phyloP scores from a whole-genome alignment of 1,140 invertebrate species.

The Agrilus planipennis region DNA sequence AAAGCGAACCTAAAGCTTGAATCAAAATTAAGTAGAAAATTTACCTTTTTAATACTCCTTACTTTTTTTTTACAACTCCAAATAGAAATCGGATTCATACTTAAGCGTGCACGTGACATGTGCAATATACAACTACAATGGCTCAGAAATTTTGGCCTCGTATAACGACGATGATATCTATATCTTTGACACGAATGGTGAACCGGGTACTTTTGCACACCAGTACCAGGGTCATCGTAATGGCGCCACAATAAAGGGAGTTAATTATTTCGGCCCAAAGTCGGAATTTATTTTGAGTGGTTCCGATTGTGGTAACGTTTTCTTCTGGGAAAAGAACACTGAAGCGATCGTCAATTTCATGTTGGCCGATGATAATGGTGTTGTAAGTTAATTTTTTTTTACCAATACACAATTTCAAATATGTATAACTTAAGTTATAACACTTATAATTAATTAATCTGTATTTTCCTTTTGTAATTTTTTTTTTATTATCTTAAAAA shows the following conservation, averaged over 20 bases:
- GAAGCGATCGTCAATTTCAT: conserved; percentile 83
- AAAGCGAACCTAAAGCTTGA: neutral
- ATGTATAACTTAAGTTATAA: too few relatives aligned
- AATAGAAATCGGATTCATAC: conserved; percentile 2
- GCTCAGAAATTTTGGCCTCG: conserved; percentile 78
- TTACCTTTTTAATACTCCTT: neutral
- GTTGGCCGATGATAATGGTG: conserved; percentile 71
- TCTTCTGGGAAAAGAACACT: conserved; percentile 84
- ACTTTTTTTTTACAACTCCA: neutral
- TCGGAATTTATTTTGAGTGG: conserved; percentile 88
- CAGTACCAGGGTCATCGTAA: conserved; percentile 71
- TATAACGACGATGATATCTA: conserved; percentile 94
- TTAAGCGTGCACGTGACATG: conserved; percentile 60
- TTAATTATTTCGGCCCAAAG: conserved; percentile 84
- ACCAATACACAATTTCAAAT: too few relatives aligned
- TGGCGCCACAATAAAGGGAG: conserved; percentile 77
- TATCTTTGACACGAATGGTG: conserved; percentile 60
- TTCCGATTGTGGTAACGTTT: conserved; percentile 91
- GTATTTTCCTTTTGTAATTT: neutral
- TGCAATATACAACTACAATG: conserved; percentile 84
- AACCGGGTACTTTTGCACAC: conserved; percentile 36
- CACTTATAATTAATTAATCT: neutral
- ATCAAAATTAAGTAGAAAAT: neutral
- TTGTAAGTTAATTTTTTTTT: conserved; percentile 60
- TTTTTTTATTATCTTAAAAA: neutral